Evolutionary conservation across 2,888 invertebrate genomes (phyloP), one percentile per base, ranked within the genome.

Genomic region (Scaptomyza tumidula): DNA sequence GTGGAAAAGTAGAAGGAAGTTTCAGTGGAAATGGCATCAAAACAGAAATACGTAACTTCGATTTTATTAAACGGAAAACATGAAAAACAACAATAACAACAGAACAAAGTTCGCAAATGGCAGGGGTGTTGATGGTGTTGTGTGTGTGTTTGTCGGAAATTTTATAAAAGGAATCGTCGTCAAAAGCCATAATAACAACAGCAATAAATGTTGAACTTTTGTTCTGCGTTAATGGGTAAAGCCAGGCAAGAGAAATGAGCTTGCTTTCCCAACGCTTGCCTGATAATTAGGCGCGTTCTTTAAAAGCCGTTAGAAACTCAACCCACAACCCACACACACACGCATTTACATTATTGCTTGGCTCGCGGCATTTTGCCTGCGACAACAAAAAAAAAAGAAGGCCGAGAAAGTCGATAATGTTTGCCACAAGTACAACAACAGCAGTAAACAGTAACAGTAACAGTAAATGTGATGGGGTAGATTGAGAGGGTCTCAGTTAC

Each of bases 131-230:
- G 24, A 9, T 27, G 39, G 9, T 16, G 9, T 14, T 39, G 14
- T 39, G 33, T 39, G 14, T 39, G 24, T 37, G 13, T 35, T 41
- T 19, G 33, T 60, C 74, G 78, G 57, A 62, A 69, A 83, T 84
- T 86, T 86, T 79, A 67, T 61, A 82, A 86, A 78, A 74, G 86
- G 67, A 80, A n/a, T n/a, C n/a, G n/a, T 76, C 67, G 66, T 37
- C 54, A 73, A 80, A 74, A 74, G 74, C 60, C 58, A 68, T 65
- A 83, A 77, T 76, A 83, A 77, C 86, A 80, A 70, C 80, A 69
- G 70, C 70, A 79, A 86, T 83, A 86, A 83, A 84, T 86, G 84
- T 84, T 71, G 55, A 81, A 81, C 81, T 86, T 84, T 84, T 86
- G 64, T 79, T 77, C 11, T 16, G 41, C 45, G 35, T 49, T 70